Conservation (phyloP, 2,888 invertebrate species). For the Philereme vetulata region DNA sequence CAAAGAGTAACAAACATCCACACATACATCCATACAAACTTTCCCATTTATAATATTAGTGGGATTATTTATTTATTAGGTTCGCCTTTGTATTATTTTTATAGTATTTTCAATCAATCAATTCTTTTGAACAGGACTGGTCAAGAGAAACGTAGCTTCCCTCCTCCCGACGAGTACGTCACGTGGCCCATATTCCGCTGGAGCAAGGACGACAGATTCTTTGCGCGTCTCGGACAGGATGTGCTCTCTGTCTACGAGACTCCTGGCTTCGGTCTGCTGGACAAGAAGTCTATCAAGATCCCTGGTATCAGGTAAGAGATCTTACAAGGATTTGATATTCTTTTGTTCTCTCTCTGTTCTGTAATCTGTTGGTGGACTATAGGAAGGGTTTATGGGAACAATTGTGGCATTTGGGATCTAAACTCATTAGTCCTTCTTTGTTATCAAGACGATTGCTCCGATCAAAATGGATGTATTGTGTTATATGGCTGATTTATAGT, state of each 20-base stretch:
- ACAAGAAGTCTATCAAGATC: slow-evolving; percentile 97
- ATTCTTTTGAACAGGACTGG: slow-evolving; percentile 86
- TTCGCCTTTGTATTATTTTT: not conserved
- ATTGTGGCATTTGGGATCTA: too few species aligned
- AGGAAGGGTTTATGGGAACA: too few species aligned
- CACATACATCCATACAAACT: too few species aligned
- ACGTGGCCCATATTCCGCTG: slow-evolving; percentile 98
- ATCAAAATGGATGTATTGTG: too few species aligned
- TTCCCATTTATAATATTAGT: too few species aligned
- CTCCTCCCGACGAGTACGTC: slow-evolving; percentile 91
- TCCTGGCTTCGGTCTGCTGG: slow-evolving; percentile 96
- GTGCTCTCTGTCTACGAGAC: slow-evolving; percentile 97
- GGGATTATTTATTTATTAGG: too few species aligned
- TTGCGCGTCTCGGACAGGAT: slow-evolving; percentile 93
- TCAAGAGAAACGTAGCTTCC: slow-evolving; percentile 95
- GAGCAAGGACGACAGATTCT: slow-evolving; percentile 98
- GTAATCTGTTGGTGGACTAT: too few species aligned
- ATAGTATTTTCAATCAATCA: not conserved
- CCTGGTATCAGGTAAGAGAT: slow-evolving; percentile 86
- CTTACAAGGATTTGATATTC: not conserved
- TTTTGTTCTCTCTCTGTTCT: too few species aligned
- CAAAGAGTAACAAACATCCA: too few species aligned
- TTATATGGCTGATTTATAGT: too few species aligned
- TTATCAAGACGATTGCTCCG: too few species aligned
- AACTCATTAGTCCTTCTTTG: too few species aligned